Evolutionary conservation across 2,797 vertebrate genomes (phyloP).

Genomic region (Pampus argenteus): DNA sequence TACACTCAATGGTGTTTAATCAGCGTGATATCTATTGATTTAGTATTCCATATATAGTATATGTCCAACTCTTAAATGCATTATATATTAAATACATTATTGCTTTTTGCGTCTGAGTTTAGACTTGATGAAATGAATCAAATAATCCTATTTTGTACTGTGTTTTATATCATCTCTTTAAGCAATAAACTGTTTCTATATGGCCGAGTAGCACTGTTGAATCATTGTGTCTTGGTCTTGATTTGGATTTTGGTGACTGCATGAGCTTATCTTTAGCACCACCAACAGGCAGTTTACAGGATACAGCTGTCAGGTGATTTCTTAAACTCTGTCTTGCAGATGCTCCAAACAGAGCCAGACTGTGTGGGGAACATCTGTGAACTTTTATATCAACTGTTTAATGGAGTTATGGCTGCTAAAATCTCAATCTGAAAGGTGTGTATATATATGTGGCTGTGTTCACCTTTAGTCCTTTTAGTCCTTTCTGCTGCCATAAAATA

Average conservation of each 20-base stretch:
- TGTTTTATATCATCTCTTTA: not conserved
- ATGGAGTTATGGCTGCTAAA: not conserved
- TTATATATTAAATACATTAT: not conserved
- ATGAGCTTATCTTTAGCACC: slow-evolving; percentile 6
- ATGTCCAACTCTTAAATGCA: not conserved
- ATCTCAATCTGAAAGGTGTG: too few species aligned
- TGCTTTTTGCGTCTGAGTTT: not conserved
- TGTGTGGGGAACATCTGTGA: not conserved
- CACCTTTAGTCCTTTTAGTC: not conserved
- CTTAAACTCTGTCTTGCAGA: not conserved
- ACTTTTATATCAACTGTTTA: not conserved
- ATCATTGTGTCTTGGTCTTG: too few species aligned
- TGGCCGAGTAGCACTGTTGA: not conserved
- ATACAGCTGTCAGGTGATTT: not conserved
- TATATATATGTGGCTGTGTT: not conserved
- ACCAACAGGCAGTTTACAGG: not conserved
- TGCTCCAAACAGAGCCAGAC: not conserved
- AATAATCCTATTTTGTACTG: not conserved
- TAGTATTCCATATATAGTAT: not conserved
- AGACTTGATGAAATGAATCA: not conserved
- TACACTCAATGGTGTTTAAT: not conserved
- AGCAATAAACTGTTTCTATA: not conserved
- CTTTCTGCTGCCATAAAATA: not conserved
- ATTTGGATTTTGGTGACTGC: not conserved
- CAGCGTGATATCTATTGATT: not conserved